Conservation (phyloP, 2,888 invertebrate genomes). For the Nymphalis urticae region DNA sequence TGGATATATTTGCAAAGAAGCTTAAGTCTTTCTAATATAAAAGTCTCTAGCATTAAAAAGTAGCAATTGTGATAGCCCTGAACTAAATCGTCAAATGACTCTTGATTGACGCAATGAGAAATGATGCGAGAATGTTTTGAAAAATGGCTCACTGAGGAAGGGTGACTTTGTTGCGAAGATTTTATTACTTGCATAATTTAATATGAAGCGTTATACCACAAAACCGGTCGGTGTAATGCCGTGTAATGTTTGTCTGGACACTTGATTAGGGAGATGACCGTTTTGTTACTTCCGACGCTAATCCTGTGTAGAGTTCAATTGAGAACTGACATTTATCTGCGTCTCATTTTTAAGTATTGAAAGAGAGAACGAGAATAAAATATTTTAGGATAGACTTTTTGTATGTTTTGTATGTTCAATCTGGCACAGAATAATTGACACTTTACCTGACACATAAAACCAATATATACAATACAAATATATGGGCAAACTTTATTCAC, state of each 20-base stretch:
- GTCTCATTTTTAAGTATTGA: conserved; percentile 59
- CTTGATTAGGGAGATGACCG: conserved; percentile 68
- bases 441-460: no score
- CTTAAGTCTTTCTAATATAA: no score
- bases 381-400: not conserved
- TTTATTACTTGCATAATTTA: conserved; percentile 80
- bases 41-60: no score
- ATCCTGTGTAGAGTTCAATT: conserved; percentile 48
- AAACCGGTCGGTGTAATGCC: conserved; percentile 59
- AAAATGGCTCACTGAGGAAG: conserved; percentile 70
- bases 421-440: no score
- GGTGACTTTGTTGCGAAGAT: conserved; percentile 62
- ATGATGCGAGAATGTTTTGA: conserved; percentile 80
- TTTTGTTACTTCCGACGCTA: conserved; percentile 49
- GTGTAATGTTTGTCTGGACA: conserved; percentile 48
- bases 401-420: not conserved
- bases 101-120: conserved; percentile 81
- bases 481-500: no score
- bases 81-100: conserved; percentile 39
- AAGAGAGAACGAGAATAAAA: not conserved
- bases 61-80: conserved; percentile 57
- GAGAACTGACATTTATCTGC: conserved; percentile 62
- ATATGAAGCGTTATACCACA: conserved; percentile 51
- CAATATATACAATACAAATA: no score
- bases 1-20: no score